Evolutionary conservation across 2,113 vertebrate species (phyloP), one percentile per base, ranked within the genome.

Genomic region (Propithecus coquereli): DNA sequence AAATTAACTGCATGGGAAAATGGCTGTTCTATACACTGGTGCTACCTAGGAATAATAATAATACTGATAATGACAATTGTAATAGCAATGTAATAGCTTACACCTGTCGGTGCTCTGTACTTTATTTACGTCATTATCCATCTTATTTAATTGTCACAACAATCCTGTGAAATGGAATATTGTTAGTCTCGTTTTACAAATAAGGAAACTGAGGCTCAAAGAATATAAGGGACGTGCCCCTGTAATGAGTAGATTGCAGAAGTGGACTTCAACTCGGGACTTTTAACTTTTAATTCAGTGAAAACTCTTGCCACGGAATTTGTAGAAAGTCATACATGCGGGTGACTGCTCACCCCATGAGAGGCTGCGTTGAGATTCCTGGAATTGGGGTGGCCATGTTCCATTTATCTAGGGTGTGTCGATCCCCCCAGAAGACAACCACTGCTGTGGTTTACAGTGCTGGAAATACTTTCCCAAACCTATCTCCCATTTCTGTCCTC

Each of bases 61-160:
- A 34, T 13, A 1, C 34, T 1, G 7, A 32, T 1, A 10, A 1
- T 0, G 68, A 43, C 12, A 1, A 37, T 0, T 8, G 4, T 1
- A 10, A 27, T 0, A 18, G 23, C 2, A 16, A 0, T 0, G 45
- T 3, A 6, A n/a, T 3, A 8, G 34, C 61, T n/a, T 13, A 8
- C 25, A 17, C 77, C 16, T 30, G 73, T 0, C 0, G 2, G 52
- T 4, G 22, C 47, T 18, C 79, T 3, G 0, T 1, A 5, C 52
- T 23, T 18, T 63, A 2, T 23, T 18, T 63, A 2, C 13, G 5
- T 30, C 47, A 1, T 6, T 20, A 22, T 0, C 57, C 37, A 6
- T 14, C 77, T 34, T 25, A 8, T 0, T 13, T 1, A 4, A 6
- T 0, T 50, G 61, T 14, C 80, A 17, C 30, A 4, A 11, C 13